Base-by-base conservation (phyloP, 2,113 vertebrate genomes). In the Actenoides hombroni region DNA sequence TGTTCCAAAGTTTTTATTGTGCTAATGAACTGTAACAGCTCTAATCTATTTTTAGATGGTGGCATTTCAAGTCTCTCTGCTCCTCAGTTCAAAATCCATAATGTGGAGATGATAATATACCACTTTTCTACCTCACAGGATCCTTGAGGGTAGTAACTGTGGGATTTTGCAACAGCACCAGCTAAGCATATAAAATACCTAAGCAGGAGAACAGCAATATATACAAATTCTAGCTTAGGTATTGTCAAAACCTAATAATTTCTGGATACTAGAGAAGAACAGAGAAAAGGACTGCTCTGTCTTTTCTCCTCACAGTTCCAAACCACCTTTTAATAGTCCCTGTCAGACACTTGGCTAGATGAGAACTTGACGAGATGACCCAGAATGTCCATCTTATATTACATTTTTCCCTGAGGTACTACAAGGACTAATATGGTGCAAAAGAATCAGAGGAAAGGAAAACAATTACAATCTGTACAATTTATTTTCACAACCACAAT, bases 1-100 rank as follows among this genome's bases (percentile, higher is more conserved):
- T 85, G 86, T 94, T 89, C 83, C 75, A 57, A 96, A 96, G 92
- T 97, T 97, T 97, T 97, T 95, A 96, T 95, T 95, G 96, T 85
- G 86, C 92, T 94, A 95, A 92, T 88, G 86, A 96, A 94, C 69
- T 85, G 91, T 94, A 96, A 94, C 94, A 94, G 92, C 75, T 92
- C 92, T 91, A 76, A 96, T 96, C 91, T 95, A 95, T 92, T 96
- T 97, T 96, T 96, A 94, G 92, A 9, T 91, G 88, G 86, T 94
- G 94, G 88, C 88, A 96, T 97, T 96, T 96, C 81, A 93, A 94
- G 91, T 84, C 76, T 94, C 48, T 78, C 68, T 68, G 64, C 86
- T 93, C 69, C 69, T 96, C 67, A 57, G 88, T 78, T 82, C 90
- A 78, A 93, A 90, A 97, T 88, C 95, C 80, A 83, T 94, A 95